These are phyloP conservation scores for Enteromius paludinosus DNA, from an alignment of 2,797 vertebrate genomes.

Conservation along the genomic window DNA sequence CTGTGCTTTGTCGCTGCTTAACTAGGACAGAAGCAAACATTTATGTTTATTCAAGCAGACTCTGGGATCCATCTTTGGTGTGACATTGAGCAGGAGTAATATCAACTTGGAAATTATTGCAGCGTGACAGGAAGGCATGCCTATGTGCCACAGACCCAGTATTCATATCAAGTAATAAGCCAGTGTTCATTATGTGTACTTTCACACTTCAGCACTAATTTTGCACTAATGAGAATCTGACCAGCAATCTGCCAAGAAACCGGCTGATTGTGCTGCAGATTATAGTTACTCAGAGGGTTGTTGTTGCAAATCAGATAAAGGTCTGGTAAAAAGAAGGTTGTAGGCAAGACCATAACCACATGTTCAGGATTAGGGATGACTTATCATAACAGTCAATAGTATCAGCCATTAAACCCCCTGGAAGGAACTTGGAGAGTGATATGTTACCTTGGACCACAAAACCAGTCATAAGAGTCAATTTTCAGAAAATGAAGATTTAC, in stretches of 20 bases:
- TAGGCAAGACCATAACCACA: not conserved
- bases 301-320: not conserved
- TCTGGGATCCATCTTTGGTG: slow-evolving; percentile 3
- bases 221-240: not conserved
- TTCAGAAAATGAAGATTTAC: not conserved
- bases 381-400: not conserved
- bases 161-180: not conserved
- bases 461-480: not conserved
- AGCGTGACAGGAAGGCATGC: not conserved
- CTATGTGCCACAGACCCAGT: not conserved
- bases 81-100: not conserved
- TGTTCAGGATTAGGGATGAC: not conserved
- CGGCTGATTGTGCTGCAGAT: not conserved
- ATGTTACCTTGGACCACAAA: no score
- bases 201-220: not conserved
- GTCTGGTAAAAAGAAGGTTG: not conserved
- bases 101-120: not conserved
- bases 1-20: not conserved
- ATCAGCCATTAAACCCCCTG: not conserved
- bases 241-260: not conserved
- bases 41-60: not conserved
- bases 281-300: not conserved
- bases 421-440: not conserved
- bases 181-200: not conserved
- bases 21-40: slow-evolving; percentile 10